A percentile compares a stretch with the other conserved stretches of the same genome.
Conservation (phyloP, 1,140 invertebrate genomes). For the Popillia japonica region DNA sequence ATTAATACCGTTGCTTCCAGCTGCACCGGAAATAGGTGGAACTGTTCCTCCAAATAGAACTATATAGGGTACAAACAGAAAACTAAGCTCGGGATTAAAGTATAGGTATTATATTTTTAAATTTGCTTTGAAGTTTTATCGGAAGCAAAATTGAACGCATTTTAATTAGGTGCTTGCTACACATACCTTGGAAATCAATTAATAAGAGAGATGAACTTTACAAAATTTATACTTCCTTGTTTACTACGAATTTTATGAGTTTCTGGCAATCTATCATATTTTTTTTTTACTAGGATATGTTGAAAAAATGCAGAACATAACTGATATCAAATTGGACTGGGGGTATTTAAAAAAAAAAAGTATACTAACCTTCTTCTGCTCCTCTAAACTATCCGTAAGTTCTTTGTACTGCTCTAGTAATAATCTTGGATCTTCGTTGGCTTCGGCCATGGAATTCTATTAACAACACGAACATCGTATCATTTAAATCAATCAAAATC, state of each 20-base stretch:
- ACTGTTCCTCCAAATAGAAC: not conserved
- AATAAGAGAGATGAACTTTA: not conserved
- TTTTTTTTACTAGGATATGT: not conserved
- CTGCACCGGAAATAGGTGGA: not conserved
- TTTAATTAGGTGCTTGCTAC: not conserved
- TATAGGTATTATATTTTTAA: not conserved
- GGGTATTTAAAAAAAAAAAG: conserved; percentile 11
- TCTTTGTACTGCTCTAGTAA: conserved; percentile 55
- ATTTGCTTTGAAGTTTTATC: not conserved
- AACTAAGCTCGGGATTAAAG: not conserved
- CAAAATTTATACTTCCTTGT: not conserved
- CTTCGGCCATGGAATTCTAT: conserved; percentile 49
- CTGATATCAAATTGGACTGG: not conserved
- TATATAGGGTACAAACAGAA: not conserved
- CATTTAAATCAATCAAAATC: conserved; percentile 40
- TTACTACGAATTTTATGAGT: not conserved
- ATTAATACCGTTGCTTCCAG: not conserved
- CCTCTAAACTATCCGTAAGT: conserved; percentile 53
- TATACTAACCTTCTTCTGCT: conserved; percentile 54
- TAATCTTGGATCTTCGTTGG: conserved; percentile 43
- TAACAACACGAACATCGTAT: conserved; percentile 45
- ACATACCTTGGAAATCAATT: not conserved
- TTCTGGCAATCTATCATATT: not conserved
- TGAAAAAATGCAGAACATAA: not conserved
- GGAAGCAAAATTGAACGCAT: not conserved